phyloP scores from a whole-genome alignment of 2,797 vertebrate species.

The Helarctos malayanus region DNA sequence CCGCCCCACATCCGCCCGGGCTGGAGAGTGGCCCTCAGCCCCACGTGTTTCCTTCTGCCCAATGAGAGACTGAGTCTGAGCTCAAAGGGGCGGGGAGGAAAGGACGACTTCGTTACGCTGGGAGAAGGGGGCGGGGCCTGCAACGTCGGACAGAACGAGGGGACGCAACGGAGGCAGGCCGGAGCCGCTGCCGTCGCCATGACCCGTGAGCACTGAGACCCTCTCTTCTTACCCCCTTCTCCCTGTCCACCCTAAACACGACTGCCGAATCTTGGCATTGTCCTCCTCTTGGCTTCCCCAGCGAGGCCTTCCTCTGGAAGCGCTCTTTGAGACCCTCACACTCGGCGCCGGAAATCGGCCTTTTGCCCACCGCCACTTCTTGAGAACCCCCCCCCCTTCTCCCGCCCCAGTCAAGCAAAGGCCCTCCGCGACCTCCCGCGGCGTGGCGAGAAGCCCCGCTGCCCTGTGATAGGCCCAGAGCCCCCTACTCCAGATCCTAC shows the following conservation, averaged over 20 bases:
- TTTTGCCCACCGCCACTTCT: constrained; percentile 34
- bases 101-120: constrained; percentile 58
- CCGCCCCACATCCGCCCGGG: background rate
- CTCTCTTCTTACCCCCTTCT: background rate
- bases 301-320: background rate
- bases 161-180: constrained; percentile 84
- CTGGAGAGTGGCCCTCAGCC: background rate
- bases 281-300: background rate
- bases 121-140: constrained; percentile 77
- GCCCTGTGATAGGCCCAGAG: background rate
- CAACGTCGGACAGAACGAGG: constrained; percentile 76
- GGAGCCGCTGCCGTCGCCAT: constrained; percentile 86
- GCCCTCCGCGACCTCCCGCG: background rate
- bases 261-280: background rate
- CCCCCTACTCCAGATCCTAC: background rate
- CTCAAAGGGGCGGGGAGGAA: constrained; percentile 55
- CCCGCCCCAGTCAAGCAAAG: background rate
- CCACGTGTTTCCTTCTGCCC: constrained; percentile 73
- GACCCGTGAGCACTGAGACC: constrained; percentile 80
- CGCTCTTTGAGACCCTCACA: background rate
- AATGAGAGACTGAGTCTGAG: constrained; percentile 61
- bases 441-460: background rate
- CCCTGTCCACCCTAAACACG: accelerated
- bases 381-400: background rate
- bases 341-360: constrained; percentile 63